Conservation (phyloP, 2,888 invertebrate genomes). For the Ptychoptera contaminata region DNA sequence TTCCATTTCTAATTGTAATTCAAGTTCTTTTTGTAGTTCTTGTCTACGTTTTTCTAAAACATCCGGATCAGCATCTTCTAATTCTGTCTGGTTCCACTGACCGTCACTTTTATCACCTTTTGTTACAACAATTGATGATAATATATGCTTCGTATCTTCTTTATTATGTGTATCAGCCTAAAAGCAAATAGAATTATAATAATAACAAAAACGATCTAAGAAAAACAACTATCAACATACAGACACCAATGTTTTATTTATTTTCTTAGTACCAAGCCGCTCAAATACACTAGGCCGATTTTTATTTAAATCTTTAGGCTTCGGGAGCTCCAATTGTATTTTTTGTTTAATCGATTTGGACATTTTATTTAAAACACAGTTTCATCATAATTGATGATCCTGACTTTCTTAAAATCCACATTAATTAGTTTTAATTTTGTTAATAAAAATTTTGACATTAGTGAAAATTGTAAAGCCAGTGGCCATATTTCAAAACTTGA, state of each 20-base stretch:
- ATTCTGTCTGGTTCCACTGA: not conserved
- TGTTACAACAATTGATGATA: no score
- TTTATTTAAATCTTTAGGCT: conserved; percentile 6
- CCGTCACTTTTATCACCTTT: not conserved
- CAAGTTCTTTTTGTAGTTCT: conserved; percentile 9
- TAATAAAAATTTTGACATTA: no score
- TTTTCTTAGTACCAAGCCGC: conserved; percentile 8
- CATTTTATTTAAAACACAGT: conserved; percentile 6
- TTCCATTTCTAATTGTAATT: conserved; percentile 9
- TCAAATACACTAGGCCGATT: conserved; percentile 9
- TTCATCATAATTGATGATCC: no score
- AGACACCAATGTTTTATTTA: not conserved
- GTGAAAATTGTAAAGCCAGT: no score
- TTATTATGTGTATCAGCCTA: not conserved
- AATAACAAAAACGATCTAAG: no score
- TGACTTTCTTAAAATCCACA: no score
- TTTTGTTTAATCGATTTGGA: conserved; percentile 9
- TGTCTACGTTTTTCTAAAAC: conserved; percentile 8
- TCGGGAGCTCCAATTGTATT: conserved; percentile 8
- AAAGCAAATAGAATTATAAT: not conserved
- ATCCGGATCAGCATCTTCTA: conserved; percentile 9
- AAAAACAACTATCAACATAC: no score
- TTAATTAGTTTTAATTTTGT: no score
- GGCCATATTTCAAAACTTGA: no score
- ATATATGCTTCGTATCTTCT: not conserved